These are phyloP conservation scores for Zonotrichia albicollis DNA, from an alignment of 2,797 vertebrate genomes.

Conservation along the genomic window DNA sequence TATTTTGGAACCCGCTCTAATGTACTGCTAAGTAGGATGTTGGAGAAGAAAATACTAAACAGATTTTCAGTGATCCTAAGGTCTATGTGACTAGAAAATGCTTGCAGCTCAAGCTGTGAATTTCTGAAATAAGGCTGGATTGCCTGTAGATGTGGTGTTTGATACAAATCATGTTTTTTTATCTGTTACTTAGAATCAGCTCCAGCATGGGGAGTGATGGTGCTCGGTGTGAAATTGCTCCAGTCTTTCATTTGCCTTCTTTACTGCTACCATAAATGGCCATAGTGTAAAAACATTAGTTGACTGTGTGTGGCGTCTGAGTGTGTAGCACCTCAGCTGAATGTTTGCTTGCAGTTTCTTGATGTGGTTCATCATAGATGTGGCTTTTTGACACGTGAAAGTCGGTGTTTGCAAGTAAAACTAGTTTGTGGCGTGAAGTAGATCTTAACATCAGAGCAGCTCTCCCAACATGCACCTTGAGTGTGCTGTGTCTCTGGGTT, in stretches of 20 bases:
- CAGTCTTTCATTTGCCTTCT: neutral
- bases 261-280: slow-evolving; percentile 54
- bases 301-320: neutral
- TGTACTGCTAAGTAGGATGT: neutral
- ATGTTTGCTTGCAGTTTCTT: slow-evolving; percentile 68
- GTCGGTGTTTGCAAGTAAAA: slow-evolving; percentile 12
- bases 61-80: neutral
- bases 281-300: neutral
- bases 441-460: neutral
- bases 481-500: neutral
- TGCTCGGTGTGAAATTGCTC: neutral
- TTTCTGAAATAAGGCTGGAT: neutral
- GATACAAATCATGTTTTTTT: neutral
- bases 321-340: slow-evolving; percentile 34
- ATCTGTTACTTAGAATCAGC: neutral
- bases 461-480: neutral
- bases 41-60: neutral
- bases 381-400: slow-evolving; percentile 63
- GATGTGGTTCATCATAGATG: slow-evolving; percentile 69
- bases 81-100: neutral
- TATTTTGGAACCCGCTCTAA: neutral
- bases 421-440: slow-evolving; percentile 28
- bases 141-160: neutral
- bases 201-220: neutral
- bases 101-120: neutral